Evolutionary conservation across 2,113 vertebrate genomes (phyloP).

Genomic region (Cinclus mexicanus): DNA sequence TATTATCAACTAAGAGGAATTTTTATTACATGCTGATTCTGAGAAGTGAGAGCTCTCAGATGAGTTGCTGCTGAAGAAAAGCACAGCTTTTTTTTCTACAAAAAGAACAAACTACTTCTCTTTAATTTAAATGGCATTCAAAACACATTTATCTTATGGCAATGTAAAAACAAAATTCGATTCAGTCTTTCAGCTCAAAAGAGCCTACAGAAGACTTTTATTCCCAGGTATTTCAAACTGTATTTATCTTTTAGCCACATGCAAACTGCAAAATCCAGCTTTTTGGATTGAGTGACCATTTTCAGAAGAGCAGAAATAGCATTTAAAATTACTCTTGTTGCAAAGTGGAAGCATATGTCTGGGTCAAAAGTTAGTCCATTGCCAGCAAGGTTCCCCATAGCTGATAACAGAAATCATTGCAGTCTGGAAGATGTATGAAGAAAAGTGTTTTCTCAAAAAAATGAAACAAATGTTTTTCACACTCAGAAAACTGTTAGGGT

Average conservation of each 20-base stretch:
- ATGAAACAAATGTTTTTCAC: background rate
- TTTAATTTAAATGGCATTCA: background rate
- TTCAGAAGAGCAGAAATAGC: background rate
- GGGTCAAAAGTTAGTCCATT: background rate
- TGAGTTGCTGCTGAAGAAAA: background rate
- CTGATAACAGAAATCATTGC: background rate
- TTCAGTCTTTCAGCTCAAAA: background rate
- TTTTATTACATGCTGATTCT: background rate
- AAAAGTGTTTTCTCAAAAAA: background rate
- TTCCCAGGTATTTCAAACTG: background rate
- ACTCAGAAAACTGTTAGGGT: background rate
- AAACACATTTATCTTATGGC: background rate
- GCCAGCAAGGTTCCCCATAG: background rate
- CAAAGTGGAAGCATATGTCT: background rate
- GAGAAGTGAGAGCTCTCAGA: background rate
- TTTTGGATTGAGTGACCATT: background rate
- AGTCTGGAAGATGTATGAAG: background rate
- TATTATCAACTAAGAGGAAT: background rate
- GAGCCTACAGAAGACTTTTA: background rate
- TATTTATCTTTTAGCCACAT: background rate
- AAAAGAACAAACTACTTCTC: background rate
- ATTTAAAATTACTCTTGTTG: background rate
- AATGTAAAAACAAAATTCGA: background rate
- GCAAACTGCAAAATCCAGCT: background rate
- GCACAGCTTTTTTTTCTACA: background rate